A percentile compares a stretch with the other conserved stretches of the same genome.
Evolutionary conservation across 2,113 vertebrate genomes (phyloP).

Genomic region (Pica pica): DNA sequence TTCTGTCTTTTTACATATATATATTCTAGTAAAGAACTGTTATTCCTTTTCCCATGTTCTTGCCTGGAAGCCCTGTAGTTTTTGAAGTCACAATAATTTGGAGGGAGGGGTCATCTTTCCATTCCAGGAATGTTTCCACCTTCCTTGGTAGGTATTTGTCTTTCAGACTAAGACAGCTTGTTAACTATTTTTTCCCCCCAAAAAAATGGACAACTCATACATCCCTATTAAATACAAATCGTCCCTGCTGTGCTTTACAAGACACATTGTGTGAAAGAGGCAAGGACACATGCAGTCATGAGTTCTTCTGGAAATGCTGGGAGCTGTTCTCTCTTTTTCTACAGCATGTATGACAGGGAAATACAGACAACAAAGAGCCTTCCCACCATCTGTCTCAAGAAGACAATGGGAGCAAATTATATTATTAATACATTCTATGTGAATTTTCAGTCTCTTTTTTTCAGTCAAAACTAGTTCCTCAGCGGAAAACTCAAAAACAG

Average conservation of each 20-base stretch:
- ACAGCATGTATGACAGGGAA: neutral
- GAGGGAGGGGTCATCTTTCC: neutral
- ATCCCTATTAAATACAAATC: neutral
- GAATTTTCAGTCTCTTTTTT: neutral
- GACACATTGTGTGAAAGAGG: neutral
- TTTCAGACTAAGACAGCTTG: neutral
- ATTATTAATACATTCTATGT: neutral
- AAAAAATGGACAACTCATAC: neutral
- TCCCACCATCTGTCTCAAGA: neutral
- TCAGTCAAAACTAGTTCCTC: constrained; percentile 11
- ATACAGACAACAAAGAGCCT: neutral
- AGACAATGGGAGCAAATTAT: neutral
- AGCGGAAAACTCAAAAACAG: neutral
- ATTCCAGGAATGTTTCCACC: neutral
- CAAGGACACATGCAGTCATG: neutral
- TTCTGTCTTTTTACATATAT: neutral
- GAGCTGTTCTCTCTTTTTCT: neutral
- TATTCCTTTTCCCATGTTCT: neutral
- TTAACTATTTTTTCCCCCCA: neutral
- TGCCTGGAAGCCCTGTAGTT: neutral
- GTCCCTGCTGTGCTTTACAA: neutral
- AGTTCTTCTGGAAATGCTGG: neutral
- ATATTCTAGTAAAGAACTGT: neutral
- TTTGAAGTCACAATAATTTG: neutral
- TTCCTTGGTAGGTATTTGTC: neutral